Conservation (phyloP, 2,888 invertebrate species). For the Theodoxus fluviatilis region DNA sequence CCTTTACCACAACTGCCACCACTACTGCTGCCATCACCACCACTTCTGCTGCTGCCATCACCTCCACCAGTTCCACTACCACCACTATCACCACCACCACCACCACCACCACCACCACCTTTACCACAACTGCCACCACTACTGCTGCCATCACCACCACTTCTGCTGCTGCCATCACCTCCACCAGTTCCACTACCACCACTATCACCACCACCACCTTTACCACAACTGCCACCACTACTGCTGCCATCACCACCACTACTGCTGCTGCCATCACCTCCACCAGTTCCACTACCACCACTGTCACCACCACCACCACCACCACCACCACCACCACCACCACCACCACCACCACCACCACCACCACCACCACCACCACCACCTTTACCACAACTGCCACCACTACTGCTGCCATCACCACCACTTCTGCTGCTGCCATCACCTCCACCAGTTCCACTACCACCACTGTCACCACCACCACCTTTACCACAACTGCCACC, state of each 20-base stretch:
- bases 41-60: neutral
- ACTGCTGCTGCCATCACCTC: neutral
- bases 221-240: neutral
- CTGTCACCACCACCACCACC: neutral
- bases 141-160: neutral
- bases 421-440: neutral
- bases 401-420: neutral
- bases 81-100: neutral
- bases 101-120: neutral
- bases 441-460: neutral
- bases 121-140: neutral
- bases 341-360: slow-evolving; percentile 2
- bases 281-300: neutral
- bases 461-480: neutral
- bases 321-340: neutral
- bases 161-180: neutral
- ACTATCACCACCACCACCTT: neutral
- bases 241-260: neutral
- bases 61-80: neutral
- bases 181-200: neutral
- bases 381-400: neutral
- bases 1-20: neutral
- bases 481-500: neutral
- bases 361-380: neutral
- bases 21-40: neutral